phyloP scores from a whole-genome alignment of 2,888 invertebrate genomes.

The Hydroisotoma schaefferi region DNA sequence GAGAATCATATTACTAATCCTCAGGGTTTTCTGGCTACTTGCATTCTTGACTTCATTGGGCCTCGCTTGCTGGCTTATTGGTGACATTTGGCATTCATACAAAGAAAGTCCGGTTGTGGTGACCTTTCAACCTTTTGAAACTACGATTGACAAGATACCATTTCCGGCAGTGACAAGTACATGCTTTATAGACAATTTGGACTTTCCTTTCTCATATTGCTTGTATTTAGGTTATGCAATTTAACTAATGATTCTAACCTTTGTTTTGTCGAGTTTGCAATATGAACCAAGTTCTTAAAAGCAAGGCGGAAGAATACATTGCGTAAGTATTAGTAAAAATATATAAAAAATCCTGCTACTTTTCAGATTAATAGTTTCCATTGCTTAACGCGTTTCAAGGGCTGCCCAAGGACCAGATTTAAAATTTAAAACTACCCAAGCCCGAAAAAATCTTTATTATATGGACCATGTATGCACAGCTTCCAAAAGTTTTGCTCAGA shows the following conservation, averaged over 20 bases:
- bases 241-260: too few species aligned
- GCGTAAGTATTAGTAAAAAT: not conserved
- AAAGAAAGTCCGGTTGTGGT: slow-evolving; percentile 70
- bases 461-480: slow-evolving; percentile 36
- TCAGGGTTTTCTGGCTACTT: slow-evolving; percentile 44
- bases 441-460: slow-evolving; percentile 29
- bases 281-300: slow-evolving; percentile 29
- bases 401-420: slow-evolving; percentile 16
- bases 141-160: slow-evolving; percentile 65
- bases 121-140: slow-evolving; percentile 69
- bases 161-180: slow-evolving; percentile 72
- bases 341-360: too few species aligned
- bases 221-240: not conserved
- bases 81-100: slow-evolving; percentile 59
- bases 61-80: slow-evolving; percentile 38
- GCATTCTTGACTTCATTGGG: slow-evolving; percentile 35
- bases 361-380: not conserved
- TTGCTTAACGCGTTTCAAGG: not conserved
- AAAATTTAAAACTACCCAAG: slow-evolving; percentile 13
- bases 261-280: slow-evolving; percentile 23
- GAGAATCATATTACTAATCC: not conserved
- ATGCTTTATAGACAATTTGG: not conserved
- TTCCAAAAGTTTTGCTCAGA: slow-evolving; percentile 32
- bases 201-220: not conserved
- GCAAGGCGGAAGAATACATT: slow-evolving; percentile 23